Base-by-base conservation (phyloP, 2,888 invertebrate genomes). In the Zygothrica quintamaculata region DNA sequence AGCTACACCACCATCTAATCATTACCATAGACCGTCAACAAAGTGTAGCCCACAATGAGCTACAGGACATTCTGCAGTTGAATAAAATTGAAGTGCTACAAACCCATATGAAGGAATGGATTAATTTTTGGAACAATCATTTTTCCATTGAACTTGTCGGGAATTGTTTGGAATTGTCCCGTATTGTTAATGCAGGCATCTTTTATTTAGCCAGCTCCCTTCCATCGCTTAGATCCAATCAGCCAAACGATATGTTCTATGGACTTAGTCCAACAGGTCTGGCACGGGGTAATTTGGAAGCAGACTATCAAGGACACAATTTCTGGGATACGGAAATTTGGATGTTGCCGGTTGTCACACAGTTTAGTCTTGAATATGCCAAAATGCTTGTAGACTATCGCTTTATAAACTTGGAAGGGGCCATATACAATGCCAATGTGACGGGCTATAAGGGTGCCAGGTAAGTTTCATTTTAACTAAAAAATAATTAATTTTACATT, bases 321-420 rank as follows among this genome's bases (percentile, higher is more conserved):
- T 93, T 93, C 84, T 93, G 93, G 93, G 94, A 94, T 68, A 93
- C 93, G 0, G 94, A 94, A 87, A 93, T 92, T 39, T 94, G 93
- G 93, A 93, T 94, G 92, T 92, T 92, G 47, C 93, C 93, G 0
- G 89, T 92, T 0, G 92, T 93, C 3, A 88, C 93, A 7, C 88
- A 93, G 18, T 84, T 93, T 4, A 92, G 92, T 39, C 92, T 92
- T 0, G 77, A 88, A 3, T 92, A 93, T 78, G 92, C 92, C 0
- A 90, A 91, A 37, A 87, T 89, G 9, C 84, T 93, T 31, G 88
- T 93, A 0, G 92, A 92, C 43, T 94, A 94, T 77, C 91, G 94
- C 0, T 87, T 92, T 1, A 91, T 92, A 9, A 92, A 89, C 15
- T 90, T 93, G 0, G 89, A 91, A 7, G 92, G 92, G 0, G 93